A percentile compares a stretch with the other conserved stretches of the same genome.
Conservation (phyloP, 1,140 invertebrate species). For the Heterodera schachtii region DNA sequence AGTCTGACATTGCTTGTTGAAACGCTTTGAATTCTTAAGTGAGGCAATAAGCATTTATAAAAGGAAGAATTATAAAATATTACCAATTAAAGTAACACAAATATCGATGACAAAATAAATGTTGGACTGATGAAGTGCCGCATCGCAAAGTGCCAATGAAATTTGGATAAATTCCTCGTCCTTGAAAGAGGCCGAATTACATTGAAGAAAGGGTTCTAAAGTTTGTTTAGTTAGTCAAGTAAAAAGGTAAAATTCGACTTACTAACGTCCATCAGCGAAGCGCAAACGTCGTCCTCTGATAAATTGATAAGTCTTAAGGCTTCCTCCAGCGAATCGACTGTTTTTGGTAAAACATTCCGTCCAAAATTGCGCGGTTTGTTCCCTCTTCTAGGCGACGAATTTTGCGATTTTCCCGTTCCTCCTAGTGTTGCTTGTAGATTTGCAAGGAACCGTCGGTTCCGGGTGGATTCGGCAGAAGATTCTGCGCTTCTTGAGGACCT, state of each 20-base stretch:
- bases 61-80: not conserved
- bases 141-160: constrained; percentile 13
- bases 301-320: constrained; percentile 34
- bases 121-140: constrained; percentile 34
- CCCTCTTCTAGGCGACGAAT: constrained; percentile 3
- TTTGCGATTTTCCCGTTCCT: constrained; percentile 1
- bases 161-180: constrained; percentile 25
- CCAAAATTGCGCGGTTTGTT: constrained; percentile 12
- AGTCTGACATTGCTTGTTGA: constrained; percentile 21
- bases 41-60: not conserved
- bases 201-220: constrained; percentile 33
- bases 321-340: constrained; percentile 27
- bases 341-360: constrained; percentile 11
- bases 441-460: constrained; percentile 27
- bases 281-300: constrained; percentile 30
- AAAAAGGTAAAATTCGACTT: constrained; percentile 26
- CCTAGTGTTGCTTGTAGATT: constrained; percentile 29
- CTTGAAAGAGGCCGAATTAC: constrained; percentile 21
- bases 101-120: constrained; percentile 39
- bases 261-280: constrained; percentile 37
- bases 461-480: not conserved
- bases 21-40: constrained; percentile 28
- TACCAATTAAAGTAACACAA: constrained; percentile 35
- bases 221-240: constrained; percentile 2
- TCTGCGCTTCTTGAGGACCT: not conserved